Conservation (phyloP, 92 coral and sea anemone genomes). For the Epizoanthus fatuus region DNA sequence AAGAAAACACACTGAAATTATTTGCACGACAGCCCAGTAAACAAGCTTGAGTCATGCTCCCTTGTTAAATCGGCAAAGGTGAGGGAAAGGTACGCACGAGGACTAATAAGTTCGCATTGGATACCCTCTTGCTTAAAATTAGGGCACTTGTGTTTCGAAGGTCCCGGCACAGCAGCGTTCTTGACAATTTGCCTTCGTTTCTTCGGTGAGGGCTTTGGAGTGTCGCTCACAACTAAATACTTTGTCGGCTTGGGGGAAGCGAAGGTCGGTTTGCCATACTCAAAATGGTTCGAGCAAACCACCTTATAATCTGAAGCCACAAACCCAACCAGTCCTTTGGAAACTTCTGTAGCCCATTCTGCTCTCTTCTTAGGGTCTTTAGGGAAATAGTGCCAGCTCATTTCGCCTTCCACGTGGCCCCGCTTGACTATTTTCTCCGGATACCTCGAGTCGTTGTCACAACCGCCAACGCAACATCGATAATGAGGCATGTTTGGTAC, state of each 20-base stretch:
- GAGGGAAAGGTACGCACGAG: not conserved
- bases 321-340: slow-evolving; percentile 49
- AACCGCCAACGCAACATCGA: too few relatives aligned
- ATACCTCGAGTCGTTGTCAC: not conserved
- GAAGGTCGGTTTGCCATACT: slow-evolving; percentile 52
- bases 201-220: slow-evolving; percentile 6
- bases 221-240: slow-evolving; percentile 17
- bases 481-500: too few relatives aligned
- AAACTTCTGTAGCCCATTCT: slow-evolving; percentile 37
- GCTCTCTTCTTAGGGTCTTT: slow-evolving; percentile 34
- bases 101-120: not conserved
- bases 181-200: slow-evolving; percentile 12
- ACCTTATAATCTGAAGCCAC: not conserved
- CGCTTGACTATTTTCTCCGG: not conserved
- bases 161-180: not conserved
- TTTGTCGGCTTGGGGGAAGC: slow-evolving; percentile 43
- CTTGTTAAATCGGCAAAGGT: slow-evolving; percentile 4
- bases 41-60: not conserved
- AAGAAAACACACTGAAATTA: not conserved
- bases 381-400: slow-evolving; percentile 32
- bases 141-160: not conserved
- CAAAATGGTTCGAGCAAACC: slow-evolving; percentile 64
- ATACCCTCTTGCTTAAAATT: not conserved
- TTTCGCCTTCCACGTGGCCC: not conserved
- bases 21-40: not conserved